Conservation (phyloP, 2,797 vertebrate species). For the Austrolebias charrua region DNA sequence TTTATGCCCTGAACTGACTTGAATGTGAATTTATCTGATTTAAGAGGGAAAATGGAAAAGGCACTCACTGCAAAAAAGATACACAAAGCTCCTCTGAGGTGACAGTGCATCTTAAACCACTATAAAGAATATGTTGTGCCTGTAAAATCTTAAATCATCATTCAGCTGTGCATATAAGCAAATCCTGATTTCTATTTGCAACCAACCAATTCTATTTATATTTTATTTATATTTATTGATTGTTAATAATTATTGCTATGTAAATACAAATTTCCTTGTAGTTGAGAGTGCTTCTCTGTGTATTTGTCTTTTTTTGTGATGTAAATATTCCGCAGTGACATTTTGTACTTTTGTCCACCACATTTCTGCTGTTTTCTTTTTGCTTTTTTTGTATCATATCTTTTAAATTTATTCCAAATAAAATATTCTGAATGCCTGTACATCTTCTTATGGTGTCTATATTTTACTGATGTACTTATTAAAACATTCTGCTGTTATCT, state of each 20-base stretch:
- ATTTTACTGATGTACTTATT: not conserved
- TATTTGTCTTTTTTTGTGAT: slow-evolving; percentile 75
- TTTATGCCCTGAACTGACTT: slow-evolving; percentile 49
- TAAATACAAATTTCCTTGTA: slow-evolving; percentile 61
- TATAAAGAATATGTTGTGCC: slow-evolving; percentile 45
- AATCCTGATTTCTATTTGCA: slow-evolving; percentile 50
- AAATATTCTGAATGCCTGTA: slow-evolving; percentile 76
- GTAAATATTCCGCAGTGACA: slow-evolving; percentile 78
- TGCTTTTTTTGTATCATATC: slow-evolving; percentile 48
- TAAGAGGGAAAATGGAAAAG: slow-evolving; percentile 14
- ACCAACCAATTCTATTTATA: slow-evolving; percentile 35
- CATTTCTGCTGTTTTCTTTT: slow-evolving; percentile 39
- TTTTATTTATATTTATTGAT: slow-evolving; percentile 58
- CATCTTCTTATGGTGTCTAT: slow-evolving; percentile 13
- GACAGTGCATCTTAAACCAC: slow-evolving; percentile 38
- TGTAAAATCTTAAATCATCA: slow-evolving; percentile 39
- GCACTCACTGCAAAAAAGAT: slow-evolving; percentile 29
- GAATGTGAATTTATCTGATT: slow-evolving; percentile 58
- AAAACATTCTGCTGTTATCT: not conserved
- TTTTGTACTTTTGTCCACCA: slow-evolving; percentile 74
- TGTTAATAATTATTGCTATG: slow-evolving; percentile 52
- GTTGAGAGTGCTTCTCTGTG: slow-evolving; percentile 59
- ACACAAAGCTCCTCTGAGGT: slow-evolving; percentile 38
- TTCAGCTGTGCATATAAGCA: slow-evolving; percentile 41
- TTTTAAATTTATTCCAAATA: slow-evolving; percentile 60